These are phyloP conservation scores for Mola mola DNA, from an alignment of 2,113 vertebrate genomes.

Conservation along the genomic window DNA sequence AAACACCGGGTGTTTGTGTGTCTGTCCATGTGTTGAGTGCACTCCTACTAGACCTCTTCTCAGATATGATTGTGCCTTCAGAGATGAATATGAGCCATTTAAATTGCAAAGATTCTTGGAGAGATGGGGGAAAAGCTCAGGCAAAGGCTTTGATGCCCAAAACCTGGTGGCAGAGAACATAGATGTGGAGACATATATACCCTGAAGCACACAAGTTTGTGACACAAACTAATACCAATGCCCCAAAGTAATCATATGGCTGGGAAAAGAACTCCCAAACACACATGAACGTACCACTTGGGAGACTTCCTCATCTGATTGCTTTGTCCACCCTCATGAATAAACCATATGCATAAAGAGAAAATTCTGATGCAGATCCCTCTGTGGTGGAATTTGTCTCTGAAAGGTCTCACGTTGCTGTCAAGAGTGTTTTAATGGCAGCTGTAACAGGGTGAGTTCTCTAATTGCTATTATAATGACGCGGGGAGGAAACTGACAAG, in stretches of 20 bases:
- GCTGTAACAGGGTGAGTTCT: constrained; percentile 26
- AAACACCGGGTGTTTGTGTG: constrained; percentile 52
- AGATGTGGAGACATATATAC: constrained; percentile 16
- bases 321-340: constrained; percentile 74
- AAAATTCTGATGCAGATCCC: constrained; percentile 54
- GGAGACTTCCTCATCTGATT: constrained; percentile 68
- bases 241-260: constrained; percentile 42
- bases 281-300: constrained; percentile 59
- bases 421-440: constrained; percentile 47
- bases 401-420: constrained; percentile 31
- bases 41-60: neutral
- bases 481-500: neutral
- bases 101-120: constrained; percentile 30
- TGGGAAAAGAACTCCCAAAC: constrained; percentile 54
- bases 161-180: constrained; percentile 38
- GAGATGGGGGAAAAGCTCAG: constrained; percentile 7
- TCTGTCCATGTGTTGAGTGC: constrained; percentile 4
- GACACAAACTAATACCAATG: constrained; percentile 39
- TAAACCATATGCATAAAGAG: constrained; percentile 67
- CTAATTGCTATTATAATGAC: constrained; percentile 34
- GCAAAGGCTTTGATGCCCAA: constrained; percentile 45
- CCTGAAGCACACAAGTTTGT: constrained; percentile 38
- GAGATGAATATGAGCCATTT: constrained; percentile 38
- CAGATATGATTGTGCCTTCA: constrained; percentile 49
- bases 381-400: constrained; percentile 51